Conservation (phyloP, 1,140 invertebrate genomes). For the Campoletis sonorensis region DNA sequence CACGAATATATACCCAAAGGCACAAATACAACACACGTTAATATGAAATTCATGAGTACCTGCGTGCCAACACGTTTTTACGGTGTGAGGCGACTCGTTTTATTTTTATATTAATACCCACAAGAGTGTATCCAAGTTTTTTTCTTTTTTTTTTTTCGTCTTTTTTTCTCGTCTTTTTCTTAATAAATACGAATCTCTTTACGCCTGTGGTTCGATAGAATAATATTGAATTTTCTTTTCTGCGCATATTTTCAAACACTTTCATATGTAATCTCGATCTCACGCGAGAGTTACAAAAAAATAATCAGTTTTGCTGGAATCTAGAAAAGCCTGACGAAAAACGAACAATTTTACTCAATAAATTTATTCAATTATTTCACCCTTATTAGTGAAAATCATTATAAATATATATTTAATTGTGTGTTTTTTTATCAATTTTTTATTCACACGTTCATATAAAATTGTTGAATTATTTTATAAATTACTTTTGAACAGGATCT, state of each 20-base stretch:
- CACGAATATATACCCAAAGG: neutral
- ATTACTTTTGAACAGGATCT: neutral
- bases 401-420: neutral
- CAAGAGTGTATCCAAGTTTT: neutral
- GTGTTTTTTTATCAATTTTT: no score
- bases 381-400: neutral
- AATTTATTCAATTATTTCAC: neutral
- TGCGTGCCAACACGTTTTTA: constrained; percentile 29
- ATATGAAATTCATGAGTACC: neutral
- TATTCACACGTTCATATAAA: no score
- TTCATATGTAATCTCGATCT: neutral
- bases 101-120: constrained; percentile 35
- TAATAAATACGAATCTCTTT: neutral
- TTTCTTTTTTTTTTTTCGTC: neutral
- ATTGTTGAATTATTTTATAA: no score
- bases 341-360: neutral
- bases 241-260: neutral
- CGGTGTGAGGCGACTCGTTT: neutral
- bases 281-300: neutral
- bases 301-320: neutral
- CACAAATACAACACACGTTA: neutral
- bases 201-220: neutral
- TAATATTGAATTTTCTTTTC: neutral
- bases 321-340: neutral
- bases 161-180: no score